Evolutionary conservation across 2,113 vertebrate species (phyloP), one percentile per base, ranked within the genome.

Genomic region (Emydura subglobosa): DNA sequence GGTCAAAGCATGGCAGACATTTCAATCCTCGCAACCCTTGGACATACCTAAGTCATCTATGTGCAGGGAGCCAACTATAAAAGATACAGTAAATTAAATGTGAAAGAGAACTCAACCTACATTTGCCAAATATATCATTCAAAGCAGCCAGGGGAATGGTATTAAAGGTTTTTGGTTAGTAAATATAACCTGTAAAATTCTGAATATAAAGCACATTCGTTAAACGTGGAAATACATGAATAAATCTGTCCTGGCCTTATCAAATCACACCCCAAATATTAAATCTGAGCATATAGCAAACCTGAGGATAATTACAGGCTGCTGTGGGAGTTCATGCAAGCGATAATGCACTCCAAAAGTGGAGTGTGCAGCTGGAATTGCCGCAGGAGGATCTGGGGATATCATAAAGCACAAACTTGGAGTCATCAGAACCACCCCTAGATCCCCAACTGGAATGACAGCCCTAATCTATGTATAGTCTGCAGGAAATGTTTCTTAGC

Each of bases 371-470:
- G 49, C 51, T 57, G 2, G 47, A n/a, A 2, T 51, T 86, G 31
- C 47, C 6, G 6, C 1, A 3, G 34, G 49, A 78, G 44, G 13
- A 19, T 61, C 79, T 2, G 6, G 22, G 61, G 24, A 68, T 14
- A 19, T 21, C 1, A 6, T 7, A 22, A 29, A 89, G 5, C 0
- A 2, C 17, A 82, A 81, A n/a, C 87, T 90, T 65, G 31, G 19
- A 22, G 5, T 65, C 53, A 39, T 2, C 17, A 80, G 49, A 74
- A 42, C 7, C 8, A 34, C 0, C 0, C 2, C 3, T 11, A 1
- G 59, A 13, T 31, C 34, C 25, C 3, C 13, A 29, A 83, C 19
- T 82, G 47, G n/a, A 31, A 27, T 50, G 47, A 39, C 9, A 34
- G 1, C 12, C 74, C 21, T 84, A 11, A 61, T n/a, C 47, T 31